phyloP scores from a whole-genome alignment of 2,113 vertebrate genomes.

The Coptodon bakossiorum region DNA sequence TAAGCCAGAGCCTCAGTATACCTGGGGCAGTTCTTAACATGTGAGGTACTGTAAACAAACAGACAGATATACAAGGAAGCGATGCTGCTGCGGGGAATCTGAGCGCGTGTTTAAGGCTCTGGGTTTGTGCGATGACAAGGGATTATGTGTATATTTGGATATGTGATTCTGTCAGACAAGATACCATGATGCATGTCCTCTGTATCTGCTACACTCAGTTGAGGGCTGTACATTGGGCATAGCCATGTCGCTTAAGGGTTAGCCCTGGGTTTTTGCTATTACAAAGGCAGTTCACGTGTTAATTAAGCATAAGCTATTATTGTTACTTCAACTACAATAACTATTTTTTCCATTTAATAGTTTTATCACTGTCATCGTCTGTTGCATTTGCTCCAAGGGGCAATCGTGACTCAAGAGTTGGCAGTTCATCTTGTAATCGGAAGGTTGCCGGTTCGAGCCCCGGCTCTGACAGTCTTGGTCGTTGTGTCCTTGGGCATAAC shows the following conservation, averaged over 20 bases:
- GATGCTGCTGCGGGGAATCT: slow-evolving; percentile 5
- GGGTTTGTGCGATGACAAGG: not conserved
- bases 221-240: not conserved
- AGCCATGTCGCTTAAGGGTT: not conserved
- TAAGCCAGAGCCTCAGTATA: slow-evolving; percentile 17
- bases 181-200: not conserved
- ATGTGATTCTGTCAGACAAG: not conserved
- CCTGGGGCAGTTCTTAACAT: slow-evolving; percentile 55
- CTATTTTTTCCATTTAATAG: not conserved
- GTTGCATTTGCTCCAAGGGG: not conserved
- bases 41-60: slow-evolving; percentile 44
- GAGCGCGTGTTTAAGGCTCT: slow-evolving; percentile 30
- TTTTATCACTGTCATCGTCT: not conserved
- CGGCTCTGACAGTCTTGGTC: too few relatives aligned
- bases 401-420: too few relatives aligned
- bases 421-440: too few relatives aligned
- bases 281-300: not conserved
- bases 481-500: too few relatives aligned
- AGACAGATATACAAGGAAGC: slow-evolving; percentile 14
- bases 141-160: not conserved
- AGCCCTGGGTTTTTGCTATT: not conserved
- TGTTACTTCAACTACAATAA: not conserved
- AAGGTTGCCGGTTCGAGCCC: too few relatives aligned
- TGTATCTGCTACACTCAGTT: not conserved
- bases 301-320: not conserved